Conservation (phyloP, 2,113 vertebrate species). For the Alosa alosa region DNA sequence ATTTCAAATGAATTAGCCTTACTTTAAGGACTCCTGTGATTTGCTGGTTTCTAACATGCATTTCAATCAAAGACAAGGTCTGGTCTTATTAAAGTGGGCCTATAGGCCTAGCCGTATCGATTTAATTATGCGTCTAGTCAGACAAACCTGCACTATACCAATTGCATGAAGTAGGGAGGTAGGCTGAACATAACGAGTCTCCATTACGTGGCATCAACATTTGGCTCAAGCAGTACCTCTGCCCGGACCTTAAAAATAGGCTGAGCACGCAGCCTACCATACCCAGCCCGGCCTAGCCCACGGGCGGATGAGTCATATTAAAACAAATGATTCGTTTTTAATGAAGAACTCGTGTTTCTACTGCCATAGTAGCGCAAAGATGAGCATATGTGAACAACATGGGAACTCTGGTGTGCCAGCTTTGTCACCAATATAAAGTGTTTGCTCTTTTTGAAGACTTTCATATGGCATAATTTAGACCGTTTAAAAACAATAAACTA, state of each 20-base stretch:
- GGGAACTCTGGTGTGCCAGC: background rate
- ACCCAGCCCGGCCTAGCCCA: background rate
- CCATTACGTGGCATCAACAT: conserved; percentile 7
- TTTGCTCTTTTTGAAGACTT: background rate
- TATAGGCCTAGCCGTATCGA: background rate
- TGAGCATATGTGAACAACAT: background rate
- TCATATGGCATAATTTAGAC: background rate
- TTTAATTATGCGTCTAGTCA: background rate
- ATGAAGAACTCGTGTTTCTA: background rate
- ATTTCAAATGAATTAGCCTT: background rate
- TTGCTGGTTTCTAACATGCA: background rate
- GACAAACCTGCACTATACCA: background rate
- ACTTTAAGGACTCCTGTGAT: background rate
- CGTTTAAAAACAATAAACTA: background rate
- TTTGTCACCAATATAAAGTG: background rate
- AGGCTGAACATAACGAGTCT: background rate
- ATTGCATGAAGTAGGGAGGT: background rate
- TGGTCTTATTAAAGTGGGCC: no score
- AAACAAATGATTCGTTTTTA: conserved; percentile 3
- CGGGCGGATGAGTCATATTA: background rate
- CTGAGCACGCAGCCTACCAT: background rate
- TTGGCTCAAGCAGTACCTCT: background rate
- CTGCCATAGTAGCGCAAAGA: background rate
- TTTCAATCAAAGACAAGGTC: background rate
- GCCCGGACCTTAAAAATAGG: conserved; percentile 5